phyloP scores from a whole-genome alignment of 2,113 vertebrate species.

The Ceyx cyanopectus region DNA sequence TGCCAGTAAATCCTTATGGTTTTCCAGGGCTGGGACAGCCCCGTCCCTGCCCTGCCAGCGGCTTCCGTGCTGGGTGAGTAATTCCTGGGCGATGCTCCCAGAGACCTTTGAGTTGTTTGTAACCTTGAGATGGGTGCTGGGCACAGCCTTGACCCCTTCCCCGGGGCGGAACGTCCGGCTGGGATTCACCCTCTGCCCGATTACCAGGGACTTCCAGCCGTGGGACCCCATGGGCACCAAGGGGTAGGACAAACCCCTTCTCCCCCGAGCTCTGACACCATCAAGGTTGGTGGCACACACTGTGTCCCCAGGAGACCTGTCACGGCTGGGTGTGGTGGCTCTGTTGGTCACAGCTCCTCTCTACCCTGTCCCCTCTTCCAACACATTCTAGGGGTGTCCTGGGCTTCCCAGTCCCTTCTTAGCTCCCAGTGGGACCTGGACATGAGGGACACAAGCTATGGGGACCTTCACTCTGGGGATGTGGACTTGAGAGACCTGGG shows the following conservation, averaged over 20 bases:
- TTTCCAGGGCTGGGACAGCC: background rate
- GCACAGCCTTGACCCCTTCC: background rate
- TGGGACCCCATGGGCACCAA: rapidly evolving
- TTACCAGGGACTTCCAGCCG: rapidly evolving
- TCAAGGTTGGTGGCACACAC: background rate
- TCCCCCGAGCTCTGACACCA: background rate
- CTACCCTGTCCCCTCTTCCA: background rate
- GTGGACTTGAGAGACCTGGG: background rate
- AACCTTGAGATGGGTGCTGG: constrained; percentile 13
- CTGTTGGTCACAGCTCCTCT: background rate
- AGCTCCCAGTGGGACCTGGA: background rate
- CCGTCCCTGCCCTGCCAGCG: background rate
- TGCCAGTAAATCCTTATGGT: background rate
- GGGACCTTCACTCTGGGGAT: background rate
- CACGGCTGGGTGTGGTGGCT: rapidly evolving
- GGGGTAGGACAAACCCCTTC: background rate
- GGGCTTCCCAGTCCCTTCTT: background rate
- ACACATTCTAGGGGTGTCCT: rapidly evolving
- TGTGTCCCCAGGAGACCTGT: background rate
- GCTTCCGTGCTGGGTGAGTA: background rate
- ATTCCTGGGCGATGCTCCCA: background rate
- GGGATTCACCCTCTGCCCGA: rapidly evolving
- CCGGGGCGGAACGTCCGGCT: rapidly evolving
- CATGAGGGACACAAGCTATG: background rate
- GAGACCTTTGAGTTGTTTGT: constrained; percentile 32